A percentile compares a stretch with the other conserved stretches of the same genome.
Evolutionary conservation across 1,140 invertebrate genomes (phyloP).

Genomic region (Formica selysi): DNA sequence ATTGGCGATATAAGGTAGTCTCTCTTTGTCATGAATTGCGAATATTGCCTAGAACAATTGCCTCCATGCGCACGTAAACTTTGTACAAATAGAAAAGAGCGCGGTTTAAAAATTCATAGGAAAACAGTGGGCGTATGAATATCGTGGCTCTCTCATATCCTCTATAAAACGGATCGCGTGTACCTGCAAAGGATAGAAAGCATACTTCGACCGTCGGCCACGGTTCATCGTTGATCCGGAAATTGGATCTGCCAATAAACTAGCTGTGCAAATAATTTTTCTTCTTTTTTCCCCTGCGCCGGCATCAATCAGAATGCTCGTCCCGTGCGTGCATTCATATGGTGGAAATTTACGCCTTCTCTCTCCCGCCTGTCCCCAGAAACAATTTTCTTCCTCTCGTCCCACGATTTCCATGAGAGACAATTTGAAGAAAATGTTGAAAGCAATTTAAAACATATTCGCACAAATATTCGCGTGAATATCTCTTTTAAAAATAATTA

Average conservation of each 20-base stretch:
- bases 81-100: slow-evolving; percentile 61
- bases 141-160: slow-evolving; percentile 62
- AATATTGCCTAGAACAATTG: not conserved
- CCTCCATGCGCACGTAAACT: slow-evolving; percentile 10
- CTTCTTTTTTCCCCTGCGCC: slow-evolving; percentile 22
- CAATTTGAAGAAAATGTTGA: slow-evolving; percentile 2
- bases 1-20: not conserved
- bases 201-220: slow-evolving; percentile 59
- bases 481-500: not conserved
- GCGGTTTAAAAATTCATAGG: slow-evolving; percentile 60
- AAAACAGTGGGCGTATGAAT: slow-evolving; percentile 48
- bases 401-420: not conserved
- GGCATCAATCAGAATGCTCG: slow-evolving; percentile 56
- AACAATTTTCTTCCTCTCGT: slow-evolving; percentile 28
- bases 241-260: slow-evolving; percentile 73
- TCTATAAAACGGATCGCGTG: slow-evolving; percentile 61
- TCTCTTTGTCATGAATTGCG: not conserved
- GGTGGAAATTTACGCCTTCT: slow-evolving; percentile 43
- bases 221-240: slow-evolving; percentile 69
- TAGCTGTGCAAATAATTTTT: slow-evolving; percentile 68
- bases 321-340: slow-evolving; percentile 18
- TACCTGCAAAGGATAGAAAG: slow-evolving; percentile 41
- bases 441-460: not conserved
- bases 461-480: too few species aligned
- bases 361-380: not conserved